Percentiles rank a stretch among this genome's conserved stretches.
These are phyloP conservation scores for Holothuria scabra DNA, from an alignment of 53 echinoderm and acorn worm species.

Conservation along the genomic window DNA sequence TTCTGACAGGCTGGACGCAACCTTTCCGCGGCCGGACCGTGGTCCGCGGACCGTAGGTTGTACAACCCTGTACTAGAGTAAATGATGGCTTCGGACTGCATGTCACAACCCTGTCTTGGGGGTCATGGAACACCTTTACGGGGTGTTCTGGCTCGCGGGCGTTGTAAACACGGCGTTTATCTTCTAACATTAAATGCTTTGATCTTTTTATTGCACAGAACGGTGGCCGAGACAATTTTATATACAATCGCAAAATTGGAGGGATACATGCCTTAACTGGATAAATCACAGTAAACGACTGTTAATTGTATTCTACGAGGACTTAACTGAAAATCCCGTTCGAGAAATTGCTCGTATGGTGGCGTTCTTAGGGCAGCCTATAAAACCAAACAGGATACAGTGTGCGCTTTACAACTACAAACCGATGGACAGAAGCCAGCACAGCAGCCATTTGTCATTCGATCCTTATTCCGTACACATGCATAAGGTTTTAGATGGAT, in stretches of 20 bases:
- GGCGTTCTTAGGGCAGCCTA: slow-evolving; percentile 23
- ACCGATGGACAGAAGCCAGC: slow-evolving; percentile 12
- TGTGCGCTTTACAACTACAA: slow-evolving; percentile 41
- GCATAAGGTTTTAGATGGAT: slow-evolving; percentile 10
- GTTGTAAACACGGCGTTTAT: too few relatives aligned
- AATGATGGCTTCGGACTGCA: too few relatives aligned
- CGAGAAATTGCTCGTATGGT: slow-evolving; percentile 30
- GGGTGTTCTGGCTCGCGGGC: too few relatives aligned
- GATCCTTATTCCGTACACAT: slow-evolving; percentile 44
- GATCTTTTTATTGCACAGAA: background rate
- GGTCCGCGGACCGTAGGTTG: too few relatives aligned
- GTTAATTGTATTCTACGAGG: slow-evolving; percentile 45
- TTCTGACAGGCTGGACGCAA: too few relatives aligned
- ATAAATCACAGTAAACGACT: slow-evolving; percentile 22
- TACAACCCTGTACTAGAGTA: too few relatives aligned
- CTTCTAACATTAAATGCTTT: too few relatives aligned
- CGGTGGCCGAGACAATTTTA: slow-evolving; percentile 4
- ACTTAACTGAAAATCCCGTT: slow-evolving; percentile 3
- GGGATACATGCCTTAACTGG: slow-evolving; percentile 1
- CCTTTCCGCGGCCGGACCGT: too few relatives aligned
- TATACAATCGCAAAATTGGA: slow-evolving; percentile 2
- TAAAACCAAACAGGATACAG: slow-evolving; percentile 38
- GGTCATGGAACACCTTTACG: too few relatives aligned
- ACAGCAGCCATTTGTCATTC: slow-evolving; percentile 17
- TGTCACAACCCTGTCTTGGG: too few relatives aligned